These are phyloP conservation scores for Eulemur rubriventer DNA, from an alignment of 2,797 vertebrate species.

Conservation along the genomic window DNA sequence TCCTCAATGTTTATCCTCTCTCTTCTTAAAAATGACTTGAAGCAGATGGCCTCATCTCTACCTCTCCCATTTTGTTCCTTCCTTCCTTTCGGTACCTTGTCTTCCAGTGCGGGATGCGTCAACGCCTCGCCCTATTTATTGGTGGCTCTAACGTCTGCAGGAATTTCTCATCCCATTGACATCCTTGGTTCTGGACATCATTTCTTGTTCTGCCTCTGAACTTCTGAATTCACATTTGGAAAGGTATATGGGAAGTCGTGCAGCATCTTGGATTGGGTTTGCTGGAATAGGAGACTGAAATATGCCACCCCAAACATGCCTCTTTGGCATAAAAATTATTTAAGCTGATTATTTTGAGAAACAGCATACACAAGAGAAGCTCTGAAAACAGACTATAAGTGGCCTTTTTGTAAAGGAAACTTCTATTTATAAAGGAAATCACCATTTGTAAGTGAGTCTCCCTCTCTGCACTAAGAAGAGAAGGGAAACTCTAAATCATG, in stretches of 20 bases:
- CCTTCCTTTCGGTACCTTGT: background rate
- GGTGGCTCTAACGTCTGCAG: background rate
- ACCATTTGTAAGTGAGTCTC: background rate
- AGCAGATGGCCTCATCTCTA: background rate
- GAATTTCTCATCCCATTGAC: background rate
- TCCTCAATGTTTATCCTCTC: background rate
- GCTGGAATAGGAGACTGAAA: background rate
- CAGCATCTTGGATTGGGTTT: background rate
- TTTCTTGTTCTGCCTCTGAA: background rate
- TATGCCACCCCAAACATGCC: background rate
- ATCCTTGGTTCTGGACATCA: background rate
- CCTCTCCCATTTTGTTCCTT: background rate
- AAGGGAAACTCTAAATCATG: background rate
- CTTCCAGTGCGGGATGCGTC: background rate
- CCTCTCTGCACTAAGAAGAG: background rate
- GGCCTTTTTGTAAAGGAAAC: background rate
- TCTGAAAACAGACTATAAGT: background rate
- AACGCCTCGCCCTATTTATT: background rate
- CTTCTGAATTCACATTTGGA: background rate
- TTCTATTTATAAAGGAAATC: background rate
- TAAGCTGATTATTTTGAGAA: background rate
- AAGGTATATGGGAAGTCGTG: background rate
- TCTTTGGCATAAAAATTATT: background rate
- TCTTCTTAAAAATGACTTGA: background rate
- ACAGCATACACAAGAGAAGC: background rate